Evolutionary conservation across 2,888 invertebrate species (phyloP).

Genomic region (Ceratothoa steindachneri): DNA sequence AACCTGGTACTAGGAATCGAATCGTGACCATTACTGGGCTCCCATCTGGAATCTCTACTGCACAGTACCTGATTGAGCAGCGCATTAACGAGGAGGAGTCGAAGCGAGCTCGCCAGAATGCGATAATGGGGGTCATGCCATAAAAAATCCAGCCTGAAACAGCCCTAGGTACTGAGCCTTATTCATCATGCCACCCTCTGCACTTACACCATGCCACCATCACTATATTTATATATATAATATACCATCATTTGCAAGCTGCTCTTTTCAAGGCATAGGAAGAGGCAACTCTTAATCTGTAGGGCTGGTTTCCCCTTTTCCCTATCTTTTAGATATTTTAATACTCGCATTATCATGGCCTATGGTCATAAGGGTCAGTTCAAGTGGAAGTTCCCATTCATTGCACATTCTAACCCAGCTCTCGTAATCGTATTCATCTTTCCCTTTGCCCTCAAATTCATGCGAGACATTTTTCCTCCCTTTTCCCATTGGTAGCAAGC

Average conservation of each 20-base stretch:
- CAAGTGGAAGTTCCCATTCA: too few species aligned
- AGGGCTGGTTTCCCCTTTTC: too few species aligned
- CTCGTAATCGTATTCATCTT: too few species aligned
- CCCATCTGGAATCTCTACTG: conserved; percentile 80
- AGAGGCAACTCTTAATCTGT: too few species aligned
- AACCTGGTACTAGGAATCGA: conserved; percentile 93
- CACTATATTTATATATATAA: too few species aligned
- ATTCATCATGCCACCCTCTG: neutral
- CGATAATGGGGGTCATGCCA: conserved; percentile 45
- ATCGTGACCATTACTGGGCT: conserved; percentile 93
- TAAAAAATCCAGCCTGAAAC: neutral
- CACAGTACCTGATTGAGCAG: conserved; percentile 93
- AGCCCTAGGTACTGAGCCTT: neutral
- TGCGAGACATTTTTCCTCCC: neutral
- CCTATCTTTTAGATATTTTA: too few species aligned
- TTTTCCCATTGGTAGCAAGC: neutral
- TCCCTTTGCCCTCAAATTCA: too few species aligned
- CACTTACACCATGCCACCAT: neutral
- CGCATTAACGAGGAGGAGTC: conserved; percentile 88
- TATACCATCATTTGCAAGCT: too few species aligned
- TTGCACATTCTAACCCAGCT: too few species aligned
- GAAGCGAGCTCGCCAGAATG: conserved; percentile 48
- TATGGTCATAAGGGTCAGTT: too few species aligned
- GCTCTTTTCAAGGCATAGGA: too few species aligned
- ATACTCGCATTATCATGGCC: too few species aligned